Evolutionary conservation across 2,113 vertebrate species (phyloP).

Genomic region (Lucifuga dentata): DNA sequence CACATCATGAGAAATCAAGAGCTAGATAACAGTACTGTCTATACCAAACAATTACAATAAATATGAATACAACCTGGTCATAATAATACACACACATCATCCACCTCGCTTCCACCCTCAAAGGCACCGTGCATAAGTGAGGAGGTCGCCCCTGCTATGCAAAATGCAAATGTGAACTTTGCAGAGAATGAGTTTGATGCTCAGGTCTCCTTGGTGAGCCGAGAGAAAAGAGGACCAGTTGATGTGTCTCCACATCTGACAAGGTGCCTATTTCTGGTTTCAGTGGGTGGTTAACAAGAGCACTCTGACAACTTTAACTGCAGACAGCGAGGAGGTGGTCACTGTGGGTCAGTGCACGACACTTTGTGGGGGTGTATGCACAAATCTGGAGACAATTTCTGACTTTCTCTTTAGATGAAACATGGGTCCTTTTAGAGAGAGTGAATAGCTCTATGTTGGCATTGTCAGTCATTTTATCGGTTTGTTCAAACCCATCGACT

Average conservation of each 20-base stretch:
- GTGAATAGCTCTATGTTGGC: no score
- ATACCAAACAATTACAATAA: no score
- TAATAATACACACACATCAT: conserved; percentile 8
- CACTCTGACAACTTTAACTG: conserved; percentile 34
- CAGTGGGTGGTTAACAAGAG: conserved; percentile 66
- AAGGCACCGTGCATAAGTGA: conserved; percentile 13
- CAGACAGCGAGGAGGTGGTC: conserved; percentile 40
- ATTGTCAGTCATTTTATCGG: no score
- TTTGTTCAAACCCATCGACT: no score
- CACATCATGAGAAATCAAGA: no score
- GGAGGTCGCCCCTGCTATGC: conserved; percentile 35
- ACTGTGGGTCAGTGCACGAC: conserved; percentile 31
- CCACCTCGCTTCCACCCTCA: not conserved
- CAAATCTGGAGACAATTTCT: not conserved
- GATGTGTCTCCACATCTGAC: conserved; percentile 59
- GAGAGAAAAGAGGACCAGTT: conserved; percentile 47
- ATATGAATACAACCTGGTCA: no score
- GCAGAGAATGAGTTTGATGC: conserved; percentile 53
- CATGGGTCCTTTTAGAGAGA: not conserved
- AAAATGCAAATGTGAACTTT: conserved; percentile 84
- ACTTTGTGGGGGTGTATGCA: conserved; percentile 8
- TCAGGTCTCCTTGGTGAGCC: conserved; percentile 56
- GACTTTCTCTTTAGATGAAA: conserved; percentile 7
- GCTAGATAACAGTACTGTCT: no score
- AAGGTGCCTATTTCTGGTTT: conserved; percentile 62